Evolutionary conservation across 2,888 invertebrate genomes (phyloP).

Genomic region (Drosophila heteroneura): DNA sequence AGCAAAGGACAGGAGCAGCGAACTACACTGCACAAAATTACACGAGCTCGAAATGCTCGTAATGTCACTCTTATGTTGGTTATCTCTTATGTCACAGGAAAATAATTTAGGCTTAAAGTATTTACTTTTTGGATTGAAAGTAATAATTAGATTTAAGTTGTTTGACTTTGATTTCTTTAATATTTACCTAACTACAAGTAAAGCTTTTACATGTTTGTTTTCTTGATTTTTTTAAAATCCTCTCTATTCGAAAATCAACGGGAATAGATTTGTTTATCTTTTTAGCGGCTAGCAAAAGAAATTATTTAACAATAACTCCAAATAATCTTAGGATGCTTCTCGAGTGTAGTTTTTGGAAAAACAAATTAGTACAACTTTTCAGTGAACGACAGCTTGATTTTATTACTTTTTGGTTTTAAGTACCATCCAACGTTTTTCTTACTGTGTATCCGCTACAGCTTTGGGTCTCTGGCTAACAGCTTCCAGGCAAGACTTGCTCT

Average conservation of each 20-base stretch:
- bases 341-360: background rate
- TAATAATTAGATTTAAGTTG: background rate
- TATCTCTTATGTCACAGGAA: background rate
- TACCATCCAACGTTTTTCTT: background rate
- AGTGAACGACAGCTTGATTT: accelerated
- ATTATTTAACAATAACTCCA: background rate
- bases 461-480: constrained; percentile 29
- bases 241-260: background rate
- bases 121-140: background rate
- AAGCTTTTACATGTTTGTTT: background rate
- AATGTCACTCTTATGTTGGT: background rate
- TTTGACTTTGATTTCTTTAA: background rate
- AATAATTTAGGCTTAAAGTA: background rate
- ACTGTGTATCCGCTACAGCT: constrained; percentile 1
- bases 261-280: background rate
- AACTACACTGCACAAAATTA: constrained; percentile 9
- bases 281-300: too few relatives aligned
- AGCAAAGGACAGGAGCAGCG: constrained; percentile 30
- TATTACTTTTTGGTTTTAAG: background rate
- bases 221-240: background rate
- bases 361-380: background rate
- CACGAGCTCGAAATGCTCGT: background rate
- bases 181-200: background rate
- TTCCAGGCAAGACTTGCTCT: constrained; percentile 39
- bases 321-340: background rate